Conservation (phyloP, 2,888 invertebrate genomes). For the Leucophenga maculata region DNA sequence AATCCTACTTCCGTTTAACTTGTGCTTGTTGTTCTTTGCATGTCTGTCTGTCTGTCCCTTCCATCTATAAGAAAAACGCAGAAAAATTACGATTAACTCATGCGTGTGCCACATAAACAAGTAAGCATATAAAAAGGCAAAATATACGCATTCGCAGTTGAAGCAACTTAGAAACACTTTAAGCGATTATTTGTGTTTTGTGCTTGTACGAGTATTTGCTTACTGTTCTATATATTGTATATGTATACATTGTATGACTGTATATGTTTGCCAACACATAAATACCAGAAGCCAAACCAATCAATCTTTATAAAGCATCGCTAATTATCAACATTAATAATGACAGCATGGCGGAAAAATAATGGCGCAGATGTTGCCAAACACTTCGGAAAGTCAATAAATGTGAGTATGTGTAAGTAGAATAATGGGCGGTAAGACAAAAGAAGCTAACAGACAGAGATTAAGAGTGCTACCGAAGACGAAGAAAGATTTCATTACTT, state of each 20-base stretch:
- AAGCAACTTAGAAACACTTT: neutral
- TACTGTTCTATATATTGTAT: too few relatives aligned
- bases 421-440: neutral
- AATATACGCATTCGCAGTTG: neutral
- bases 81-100: conserved; percentile 20
- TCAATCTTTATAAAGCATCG: conserved; percentile 60
- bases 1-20: conserved; percentile 44
- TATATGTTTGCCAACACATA: neutral
- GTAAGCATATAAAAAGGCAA: neutral
- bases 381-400: neutral
- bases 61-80: neutral
- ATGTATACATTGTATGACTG: neutral
- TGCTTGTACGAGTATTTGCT: too few relatives aligned
- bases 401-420: neutral
- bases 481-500: too few relatives aligned
- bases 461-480: too few relatives aligned
- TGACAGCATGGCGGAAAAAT: conserved; percentile 45
- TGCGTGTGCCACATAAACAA: conserved; percentile 9
- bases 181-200: neutral
- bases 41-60: neutral
- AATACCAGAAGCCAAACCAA: conserved; percentile 45
- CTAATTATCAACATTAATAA: conserved; percentile 60
- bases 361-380: neutral
- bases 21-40: conserved; percentile 11
- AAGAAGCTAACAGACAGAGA: neutral